Evolutionary conservation across 2,113 vertebrate species (phyloP), one percentile per base, ranked within the genome.

Genomic region (Crypturellus undulatus): DNA sequence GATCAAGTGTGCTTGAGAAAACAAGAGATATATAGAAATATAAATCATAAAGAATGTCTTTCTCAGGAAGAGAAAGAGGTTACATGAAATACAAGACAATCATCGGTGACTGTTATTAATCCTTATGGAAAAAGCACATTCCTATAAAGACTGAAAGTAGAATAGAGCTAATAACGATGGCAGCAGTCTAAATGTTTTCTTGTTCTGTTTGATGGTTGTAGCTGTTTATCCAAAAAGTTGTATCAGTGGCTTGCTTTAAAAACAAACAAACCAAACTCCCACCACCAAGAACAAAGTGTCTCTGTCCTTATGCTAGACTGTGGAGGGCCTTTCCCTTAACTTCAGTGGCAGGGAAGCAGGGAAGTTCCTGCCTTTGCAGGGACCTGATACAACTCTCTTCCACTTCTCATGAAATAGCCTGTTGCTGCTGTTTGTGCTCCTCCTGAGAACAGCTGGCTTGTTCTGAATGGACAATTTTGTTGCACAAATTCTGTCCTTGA

Each of bases 321-420:
- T 51, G 80, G 72, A 94, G 88, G 45, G 28, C 14, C 34, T 88
- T 91, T 81, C 38, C 60, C 52, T 38, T 26, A 21, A 59, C 32
- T 76, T 49, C 59, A 84, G 83, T 7, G 47, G 51, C 26, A 78
- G 82, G 82, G 43, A n/a, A 47, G 71, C 26, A 78, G 82, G 82
- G 43, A n/a, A 47, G 71, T 86, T 82, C 60, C 80, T 5, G 5
- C 72, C 87, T 97, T 90, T 95, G 76, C 60, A 92, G 24, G 77
- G 87, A 90, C 88, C 72, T 68, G 56, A 69, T 76, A 24, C 47
- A 86, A 93, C 56, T 90, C n/a, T 68, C 60, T 69, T 86, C 75
- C 90, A 90, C 56, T 65, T 16, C 52, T 79, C 93, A 76, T 58
- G 80, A 76, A 96, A 93, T 81, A 79, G 30, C 58, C 22, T 40